phyloP scores from a whole-genome alignment of 2,113 vertebrate genomes.

The Brachyhypopomus gauderio region DNA sequence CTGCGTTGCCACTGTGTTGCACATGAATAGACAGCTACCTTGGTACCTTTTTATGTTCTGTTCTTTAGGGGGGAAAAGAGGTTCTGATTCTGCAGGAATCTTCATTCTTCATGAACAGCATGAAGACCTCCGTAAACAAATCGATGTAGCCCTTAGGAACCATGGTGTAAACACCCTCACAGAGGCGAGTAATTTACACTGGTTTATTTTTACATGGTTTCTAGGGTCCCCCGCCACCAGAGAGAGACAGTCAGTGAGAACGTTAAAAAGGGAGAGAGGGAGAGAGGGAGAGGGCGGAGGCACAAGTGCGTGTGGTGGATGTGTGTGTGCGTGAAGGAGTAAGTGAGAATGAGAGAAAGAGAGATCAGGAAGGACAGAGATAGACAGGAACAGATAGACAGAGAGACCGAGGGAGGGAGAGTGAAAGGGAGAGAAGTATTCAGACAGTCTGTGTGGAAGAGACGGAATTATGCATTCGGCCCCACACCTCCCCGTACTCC shows the following conservation, averaged over 20 bases:
- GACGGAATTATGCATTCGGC: constrained; percentile 54
- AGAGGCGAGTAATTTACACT: constrained; percentile 46
- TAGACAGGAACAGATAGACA: background rate
- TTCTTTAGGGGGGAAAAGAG: background rate
- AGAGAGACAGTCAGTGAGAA: background rate
- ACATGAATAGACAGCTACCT: constrained; percentile 34
- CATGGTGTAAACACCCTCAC: constrained; percentile 40
- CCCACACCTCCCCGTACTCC: constrained; percentile 54
- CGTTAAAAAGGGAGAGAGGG: constrained; percentile 1
- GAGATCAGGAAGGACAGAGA: constrained; percentile 4
- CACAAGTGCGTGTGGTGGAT: background rate
- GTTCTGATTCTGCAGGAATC: constrained; percentile 39
- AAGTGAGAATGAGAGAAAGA: constrained; percentile 14
- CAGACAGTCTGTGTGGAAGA: constrained; percentile 29
- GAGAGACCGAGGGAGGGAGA: constrained; percentile 16
- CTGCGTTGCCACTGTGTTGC: constrained; percentile 20
- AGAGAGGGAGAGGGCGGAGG: background rate
- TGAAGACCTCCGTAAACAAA: constrained; percentile 52
- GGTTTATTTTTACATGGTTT: constrained; percentile 51
- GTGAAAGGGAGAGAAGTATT: background rate
- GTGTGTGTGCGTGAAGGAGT: constrained; percentile 9
- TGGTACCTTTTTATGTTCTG: constrained; percentile 3
- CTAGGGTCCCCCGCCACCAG: background rate
- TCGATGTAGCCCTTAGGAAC: constrained; percentile 43
- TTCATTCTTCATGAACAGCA: constrained; percentile 44